phyloP scores from a whole-genome alignment of 2,113 vertebrate genomes.

The Nyctibius bracteatus region DNA sequence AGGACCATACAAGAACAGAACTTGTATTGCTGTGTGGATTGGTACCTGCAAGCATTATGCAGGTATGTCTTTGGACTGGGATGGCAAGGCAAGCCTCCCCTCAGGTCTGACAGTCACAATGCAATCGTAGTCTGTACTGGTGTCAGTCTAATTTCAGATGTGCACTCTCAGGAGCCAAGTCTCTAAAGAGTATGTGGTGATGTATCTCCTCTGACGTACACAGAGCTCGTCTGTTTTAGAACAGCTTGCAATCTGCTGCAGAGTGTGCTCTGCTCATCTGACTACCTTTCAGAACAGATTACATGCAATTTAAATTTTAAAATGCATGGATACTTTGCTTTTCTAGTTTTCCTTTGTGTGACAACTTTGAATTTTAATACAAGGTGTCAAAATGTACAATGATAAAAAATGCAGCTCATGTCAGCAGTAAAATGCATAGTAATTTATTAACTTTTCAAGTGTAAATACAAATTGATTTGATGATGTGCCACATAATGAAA shows the following conservation, averaged over 20 bases:
- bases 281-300: background rate
- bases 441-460: conserved; percentile 51
- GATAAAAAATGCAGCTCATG: conserved; percentile 34
- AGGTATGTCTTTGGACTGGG: background rate
- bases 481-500: conserved; percentile 22
- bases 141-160: background rate
- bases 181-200: background rate
- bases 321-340: background rate
- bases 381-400: background rate
- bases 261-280: background rate
- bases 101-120: background rate
- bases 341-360: background rate
- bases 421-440: conserved; percentile 55
- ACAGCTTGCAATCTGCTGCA: background rate
- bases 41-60: background rate
- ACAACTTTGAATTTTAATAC: background rate
- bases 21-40: background rate
- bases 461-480: conserved; percentile 48
- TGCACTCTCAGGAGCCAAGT: background rate
- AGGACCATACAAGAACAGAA: background rate
- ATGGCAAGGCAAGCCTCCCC: background rate
- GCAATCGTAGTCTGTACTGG: fast-evolving
- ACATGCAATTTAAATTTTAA: background rate
- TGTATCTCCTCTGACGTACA: background rate
- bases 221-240: background rate